Evolutionary conservation across 2,888 invertebrate genomes (phyloP).

Genomic region (Tenthredo amoena): DNA sequence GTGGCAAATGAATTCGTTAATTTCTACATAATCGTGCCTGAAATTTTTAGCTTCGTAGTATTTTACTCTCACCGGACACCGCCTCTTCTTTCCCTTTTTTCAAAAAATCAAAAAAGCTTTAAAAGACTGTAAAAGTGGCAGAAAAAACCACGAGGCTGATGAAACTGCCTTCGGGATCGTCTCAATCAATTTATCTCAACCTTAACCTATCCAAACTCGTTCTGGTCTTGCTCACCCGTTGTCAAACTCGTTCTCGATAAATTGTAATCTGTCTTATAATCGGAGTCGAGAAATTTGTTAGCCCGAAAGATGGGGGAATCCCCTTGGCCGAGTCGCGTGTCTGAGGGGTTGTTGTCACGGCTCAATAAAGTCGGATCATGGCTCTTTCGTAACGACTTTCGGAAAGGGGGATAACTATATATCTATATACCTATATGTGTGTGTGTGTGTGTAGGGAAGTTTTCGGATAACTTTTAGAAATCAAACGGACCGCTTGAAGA

Average conservation of each 20-base stretch:
- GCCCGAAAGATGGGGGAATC: background rate
- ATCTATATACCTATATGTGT: too few species aligned
- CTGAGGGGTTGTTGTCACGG: slow-evolving; percentile 31
- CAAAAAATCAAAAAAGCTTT: background rate
- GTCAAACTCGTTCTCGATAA: slow-evolving; percentile 37
- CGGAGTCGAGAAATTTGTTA: slow-evolving; percentile 45
- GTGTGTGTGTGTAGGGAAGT: background rate
- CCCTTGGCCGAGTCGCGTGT: slow-evolving; percentile 18
- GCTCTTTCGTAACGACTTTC: slow-evolving; percentile 34
- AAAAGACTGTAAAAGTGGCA: background rate
- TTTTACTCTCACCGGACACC: background rate
- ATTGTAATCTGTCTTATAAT: slow-evolving; percentile 46
- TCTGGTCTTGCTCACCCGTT: background rate
- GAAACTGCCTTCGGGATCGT: background rate
- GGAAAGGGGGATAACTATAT: background rate
- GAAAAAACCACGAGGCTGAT: slow-evolving; percentile 13
- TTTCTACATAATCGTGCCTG: background rate
- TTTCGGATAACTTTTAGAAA: slow-evolving; percentile 1
- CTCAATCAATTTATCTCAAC: slow-evolving; percentile 43
- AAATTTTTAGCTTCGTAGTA: background rate
- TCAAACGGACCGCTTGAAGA: background rate
- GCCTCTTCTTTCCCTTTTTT: background rate
- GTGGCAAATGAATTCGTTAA: background rate
- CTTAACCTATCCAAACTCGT: slow-evolving; percentile 44
- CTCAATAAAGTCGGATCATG: slow-evolving; percentile 32